phyloP scores from a whole-genome alignment of 2,113 vertebrate species.

The Bos indicus region DNA sequence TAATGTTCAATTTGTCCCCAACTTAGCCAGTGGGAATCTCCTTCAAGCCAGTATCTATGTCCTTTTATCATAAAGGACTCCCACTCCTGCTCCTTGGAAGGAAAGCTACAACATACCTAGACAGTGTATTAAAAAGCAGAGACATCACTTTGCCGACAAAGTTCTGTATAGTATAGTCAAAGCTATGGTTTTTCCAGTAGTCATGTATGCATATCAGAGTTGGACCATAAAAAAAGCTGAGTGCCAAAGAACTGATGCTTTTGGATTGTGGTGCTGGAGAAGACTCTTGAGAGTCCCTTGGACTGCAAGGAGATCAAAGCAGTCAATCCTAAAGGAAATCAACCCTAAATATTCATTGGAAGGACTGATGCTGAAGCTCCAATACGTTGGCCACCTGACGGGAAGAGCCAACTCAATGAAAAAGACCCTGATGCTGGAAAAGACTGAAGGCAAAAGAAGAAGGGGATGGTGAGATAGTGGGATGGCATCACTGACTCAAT shows the following conservation, averaged over 20 bases:
- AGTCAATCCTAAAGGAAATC: background rate
- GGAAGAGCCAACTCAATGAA: background rate
- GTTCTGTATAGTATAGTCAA: background rate
- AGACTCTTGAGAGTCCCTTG: background rate
- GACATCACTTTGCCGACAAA: background rate
- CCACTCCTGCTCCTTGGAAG: background rate
- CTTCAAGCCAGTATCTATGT: background rate
- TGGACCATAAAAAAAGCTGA: background rate
- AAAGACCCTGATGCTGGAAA: background rate
- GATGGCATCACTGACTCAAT: background rate
- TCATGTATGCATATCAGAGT: background rate
- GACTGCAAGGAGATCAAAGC: background rate
- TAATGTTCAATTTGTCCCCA: background rate
- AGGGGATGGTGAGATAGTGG: background rate
- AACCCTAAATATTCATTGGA: background rate
- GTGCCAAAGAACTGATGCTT: background rate
- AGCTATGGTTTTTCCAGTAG: background rate
- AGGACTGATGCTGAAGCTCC: background rate
- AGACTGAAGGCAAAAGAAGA: background rate
- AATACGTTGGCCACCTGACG: background rate
- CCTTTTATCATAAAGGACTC: background rate
- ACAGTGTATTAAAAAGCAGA: background rate
- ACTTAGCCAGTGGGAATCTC: background rate
- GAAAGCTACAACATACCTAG: background rate
- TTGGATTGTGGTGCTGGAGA: background rate